Conservation (phyloP, 2,888 invertebrate genomes). For the Trachelus stipa region DNA sequence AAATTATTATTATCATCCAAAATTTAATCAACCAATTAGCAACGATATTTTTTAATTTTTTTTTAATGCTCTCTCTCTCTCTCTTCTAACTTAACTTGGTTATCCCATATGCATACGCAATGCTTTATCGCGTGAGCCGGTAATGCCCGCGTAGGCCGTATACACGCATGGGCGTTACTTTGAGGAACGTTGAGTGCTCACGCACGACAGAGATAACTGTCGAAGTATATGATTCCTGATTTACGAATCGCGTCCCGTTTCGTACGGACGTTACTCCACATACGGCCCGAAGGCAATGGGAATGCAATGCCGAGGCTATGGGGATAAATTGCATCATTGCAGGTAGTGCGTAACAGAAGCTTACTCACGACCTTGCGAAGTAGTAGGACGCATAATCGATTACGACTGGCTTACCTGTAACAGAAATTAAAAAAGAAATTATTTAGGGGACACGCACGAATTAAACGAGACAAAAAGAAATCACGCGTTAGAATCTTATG, state of each 20-base stretch:
- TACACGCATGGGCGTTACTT: neutral
- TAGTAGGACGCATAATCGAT: neutral
- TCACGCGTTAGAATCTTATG: too few species aligned
- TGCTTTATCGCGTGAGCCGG: neutral
- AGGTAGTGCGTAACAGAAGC: neutral
- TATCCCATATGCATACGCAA: neutral
- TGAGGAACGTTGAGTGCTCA: neutral
- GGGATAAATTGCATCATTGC: neutral
- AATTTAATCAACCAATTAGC: neutral
- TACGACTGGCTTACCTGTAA: conserved; percentile 50
- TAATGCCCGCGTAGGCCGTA: neutral
- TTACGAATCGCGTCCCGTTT: conserved; percentile 33
- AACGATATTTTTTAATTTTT: neutral
- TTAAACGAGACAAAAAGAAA: neutral
- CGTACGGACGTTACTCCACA: neutral
- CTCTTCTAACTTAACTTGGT: too few species aligned
- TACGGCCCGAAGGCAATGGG: neutral
- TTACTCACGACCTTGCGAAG: neutral
- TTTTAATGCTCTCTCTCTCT: neutral
- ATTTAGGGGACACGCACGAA: neutral
- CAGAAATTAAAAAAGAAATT: conserved; percentile 33
- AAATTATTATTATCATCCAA: neutral
- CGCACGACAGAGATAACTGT: neutral
- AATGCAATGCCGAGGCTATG: neutral
- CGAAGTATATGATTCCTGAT: conserved; percentile 39